Percentiles rank a stretch among this genome's conserved stretches.
Evolutionary conservation across 2,113 vertebrate genomes (phyloP).

Genomic region (Anseranas semipalmata): DNA sequence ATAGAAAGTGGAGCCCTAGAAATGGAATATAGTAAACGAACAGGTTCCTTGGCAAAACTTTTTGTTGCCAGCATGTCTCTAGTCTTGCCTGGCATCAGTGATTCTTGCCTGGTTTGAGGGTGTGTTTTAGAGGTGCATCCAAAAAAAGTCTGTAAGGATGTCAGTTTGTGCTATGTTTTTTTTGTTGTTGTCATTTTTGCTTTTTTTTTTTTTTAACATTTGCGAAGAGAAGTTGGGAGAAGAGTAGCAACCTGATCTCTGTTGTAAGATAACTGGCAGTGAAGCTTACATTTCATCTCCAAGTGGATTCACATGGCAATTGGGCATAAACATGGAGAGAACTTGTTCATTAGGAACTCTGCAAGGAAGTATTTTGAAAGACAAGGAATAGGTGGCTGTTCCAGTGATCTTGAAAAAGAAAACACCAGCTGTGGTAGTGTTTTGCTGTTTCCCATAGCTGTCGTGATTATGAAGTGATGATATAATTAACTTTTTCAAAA

Average conservation of each 20-base stretch:
- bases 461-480: constrained; percentile 60
- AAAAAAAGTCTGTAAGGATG: background rate
- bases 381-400: constrained; percentile 34
- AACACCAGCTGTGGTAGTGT: constrained; percentile 46
- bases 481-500: constrained; percentile 50
- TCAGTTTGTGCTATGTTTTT: background rate
- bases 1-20: background rate
- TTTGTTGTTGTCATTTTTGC: background rate
- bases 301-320: background rate
- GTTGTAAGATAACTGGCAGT: constrained; percentile 18
- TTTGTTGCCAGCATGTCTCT: background rate
- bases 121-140: background rate
- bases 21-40: background rate
- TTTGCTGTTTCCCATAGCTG: constrained; percentile 45
- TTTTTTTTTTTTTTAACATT: background rate
- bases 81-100: background rate
- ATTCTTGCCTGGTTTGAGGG: background rate
- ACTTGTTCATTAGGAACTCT: constrained; percentile 28
- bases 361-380: constrained; percentile 49
- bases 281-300: background rate
- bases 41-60: background rate
- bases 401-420: constrained; percentile 31
- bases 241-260: background rate
- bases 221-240: background rate
- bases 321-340: constrained; percentile 8